A percentile compares a stretch with the other conserved stretches of the same genome.
Conservation (phyloP, 1,140 invertebrate genomes). For the Rhopalosiphum maidis region DNA sequence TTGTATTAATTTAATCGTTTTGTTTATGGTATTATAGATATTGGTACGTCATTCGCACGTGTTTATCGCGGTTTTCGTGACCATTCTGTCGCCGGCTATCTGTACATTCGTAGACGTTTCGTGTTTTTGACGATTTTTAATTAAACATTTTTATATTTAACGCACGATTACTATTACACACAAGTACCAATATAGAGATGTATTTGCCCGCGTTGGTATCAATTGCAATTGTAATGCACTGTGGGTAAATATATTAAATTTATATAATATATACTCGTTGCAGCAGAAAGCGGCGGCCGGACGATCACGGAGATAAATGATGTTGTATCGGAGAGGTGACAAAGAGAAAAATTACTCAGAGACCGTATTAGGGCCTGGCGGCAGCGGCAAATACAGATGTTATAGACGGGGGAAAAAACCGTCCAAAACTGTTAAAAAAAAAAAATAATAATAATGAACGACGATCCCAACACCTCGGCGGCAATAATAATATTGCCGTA, state of each 20-base stretch:
- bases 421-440: constrained; percentile 42
- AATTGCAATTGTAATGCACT: background rate
- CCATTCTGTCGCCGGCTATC: background rate
- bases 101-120: constrained; percentile 8
- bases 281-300: background rate
- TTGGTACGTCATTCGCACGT: background rate
- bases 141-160: background rate
- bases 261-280: background rate
- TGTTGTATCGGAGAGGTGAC: constrained; percentile 49
- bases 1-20: background rate
- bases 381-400: constrained; percentile 46
- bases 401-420: constrained; percentile 20
- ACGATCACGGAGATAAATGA: constrained; percentile 30
- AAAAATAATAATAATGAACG: constrained; percentile 39
- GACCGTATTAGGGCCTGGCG: constrained; percentile 34
- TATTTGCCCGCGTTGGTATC: background rate
- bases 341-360: constrained; percentile 53
- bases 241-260: background rate
- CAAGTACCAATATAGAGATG: background rate
- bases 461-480: background rate
- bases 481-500: background rate
- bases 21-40: background rate
- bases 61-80: constrained; percentile 28
- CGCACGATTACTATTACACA: background rate
- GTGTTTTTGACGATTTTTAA: constrained; percentile 29